Conservation (phyloP, 30 jellyfish, hydroid and myxozoan species). For the Aurelia aurita complex sp. Pacific region DNA sequence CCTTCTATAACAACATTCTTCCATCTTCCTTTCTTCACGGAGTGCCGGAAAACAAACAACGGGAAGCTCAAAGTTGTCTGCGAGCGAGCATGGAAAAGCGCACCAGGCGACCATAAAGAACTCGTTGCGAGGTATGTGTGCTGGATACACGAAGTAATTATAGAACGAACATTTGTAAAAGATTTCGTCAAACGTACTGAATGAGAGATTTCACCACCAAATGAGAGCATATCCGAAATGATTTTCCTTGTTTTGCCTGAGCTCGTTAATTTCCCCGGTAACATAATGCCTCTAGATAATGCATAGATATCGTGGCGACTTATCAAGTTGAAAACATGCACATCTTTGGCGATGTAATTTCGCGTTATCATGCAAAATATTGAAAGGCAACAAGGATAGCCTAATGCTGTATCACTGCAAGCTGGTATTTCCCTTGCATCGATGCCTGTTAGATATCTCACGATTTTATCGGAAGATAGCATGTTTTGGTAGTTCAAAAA, state of each 20-base stretch:
- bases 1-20: slow-evolving; percentile 56
- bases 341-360: slow-evolving; percentile 44
- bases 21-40: slow-evolving; percentile 58
- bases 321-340: slow-evolving; percentile 41
- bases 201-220: slow-evolving; percentile 72
- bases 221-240: slow-evolving; percentile 66
- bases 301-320: slow-evolving; percentile 75
- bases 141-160: slow-evolving; percentile 84
- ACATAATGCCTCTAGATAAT: slow-evolving; percentile 45
- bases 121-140: slow-evolving; percentile 84
- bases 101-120: slow-evolving; percentile 83
- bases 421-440: slow-evolving; percentile 22
- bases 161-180: slow-evolving; percentile 48
- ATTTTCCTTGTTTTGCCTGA: slow-evolving; percentile 31
- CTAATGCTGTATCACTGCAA: slow-evolving; percentile 59
- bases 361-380: slow-evolving; percentile 68
- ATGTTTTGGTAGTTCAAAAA: slow-evolving; percentile 61
- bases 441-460: background rate
- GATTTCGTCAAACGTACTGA: slow-evolving; percentile 50
- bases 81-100: slow-evolving; percentile 47
- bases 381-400: slow-evolving; percentile 90
- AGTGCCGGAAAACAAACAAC: slow-evolving; percentile 68
- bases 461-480: slow-evolving; percentile 17
- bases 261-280: slow-evolving; percentile 21
- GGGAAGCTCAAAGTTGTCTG: slow-evolving; percentile 45